Conservation (phyloP, 2,113 vertebrate genomes). For the Microtus montanus region DNA sequence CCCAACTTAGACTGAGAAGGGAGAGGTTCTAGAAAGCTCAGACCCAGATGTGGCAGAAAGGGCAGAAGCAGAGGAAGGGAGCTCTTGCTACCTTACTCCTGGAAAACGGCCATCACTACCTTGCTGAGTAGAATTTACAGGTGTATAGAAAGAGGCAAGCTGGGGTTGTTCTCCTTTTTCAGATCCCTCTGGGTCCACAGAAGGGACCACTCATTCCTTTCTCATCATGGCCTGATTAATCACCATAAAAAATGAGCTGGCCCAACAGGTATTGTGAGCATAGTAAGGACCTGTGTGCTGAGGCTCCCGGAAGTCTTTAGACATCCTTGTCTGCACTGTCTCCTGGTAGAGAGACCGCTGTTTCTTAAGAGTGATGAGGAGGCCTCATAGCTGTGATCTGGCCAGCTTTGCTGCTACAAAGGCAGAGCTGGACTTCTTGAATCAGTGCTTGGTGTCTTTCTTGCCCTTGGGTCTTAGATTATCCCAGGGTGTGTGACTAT, state of each 20-base stretch:
- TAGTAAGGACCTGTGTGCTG: slow-evolving; percentile 3
- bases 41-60: not conserved
- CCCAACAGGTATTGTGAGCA: not conserved
- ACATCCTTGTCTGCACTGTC: not conserved
- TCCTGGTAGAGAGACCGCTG: not conserved
- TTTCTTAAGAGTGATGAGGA: not conserved
- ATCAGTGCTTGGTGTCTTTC: slow-evolving; percentile 3
- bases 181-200: not conserved
- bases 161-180: slow-evolving; percentile 1
- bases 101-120: not conserved
- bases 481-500: not conserved
- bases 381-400: not conserved
- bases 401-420: not conserved
- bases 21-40: not conserved
- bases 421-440: not conserved
- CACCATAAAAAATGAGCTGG: not conserved
- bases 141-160: not conserved
- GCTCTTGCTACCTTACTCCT: not conserved
- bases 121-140: not conserved
- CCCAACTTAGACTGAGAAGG: not conserved
- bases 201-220: slow-evolving; percentile 10
- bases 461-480: not conserved
- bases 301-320: not conserved
- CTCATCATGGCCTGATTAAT: not conserved
- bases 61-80: not conserved